Base-by-base conservation (phyloP, 2,888 invertebrate species). In the Plagodis dolabraria region DNA sequence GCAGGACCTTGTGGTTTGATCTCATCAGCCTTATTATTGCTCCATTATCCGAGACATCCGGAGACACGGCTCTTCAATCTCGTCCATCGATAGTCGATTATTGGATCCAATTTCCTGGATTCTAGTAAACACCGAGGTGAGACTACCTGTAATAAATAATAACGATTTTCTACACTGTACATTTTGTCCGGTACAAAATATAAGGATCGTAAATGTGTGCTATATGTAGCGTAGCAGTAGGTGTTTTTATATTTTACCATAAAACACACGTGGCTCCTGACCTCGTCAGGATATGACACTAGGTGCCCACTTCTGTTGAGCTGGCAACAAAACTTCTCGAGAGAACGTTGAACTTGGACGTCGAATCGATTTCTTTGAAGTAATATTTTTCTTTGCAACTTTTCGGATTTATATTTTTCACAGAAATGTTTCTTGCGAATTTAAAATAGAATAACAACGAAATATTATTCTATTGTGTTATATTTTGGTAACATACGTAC, bases 191-290 rank as follows among this genome's bases (percentile, higher is more conserved):
- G 71, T 67, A 73, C 71, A 70, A 73, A 65, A 73, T 71, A 70
- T 70, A 69, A 74, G 72, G 68, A 68, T 77, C 78, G 76, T 82
- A 82, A 83, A 82, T 70, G 69, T 71, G 67, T 65, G n/a, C 5
- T 43, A 0, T 44, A 48, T 38, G 51, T 54, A 50, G 40, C 46
- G 22, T 22, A 50, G 53, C 53, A 54, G 54, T 33, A 43, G 73
- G 78, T 81, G 79, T 83, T 86, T 85, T 85, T 86, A 85, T 85
- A 83, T 80, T 80, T 74, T 64, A 70, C 73, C 79, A 82, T 87
- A 87, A 87, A 86, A 85, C 77, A 77, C 86, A 86, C 83, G 77
- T 80, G 85, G 66, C 72, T 73, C 72, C 63, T 68, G 64, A 72
- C 75, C 77, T 66, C 67, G 69, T 54, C 56, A 54, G 63, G 54